A percentile compares a stretch with the other conserved stretches of the same genome.
These are phyloP conservation scores for Sminthurinus aureus DNA, from an alignment of 2,888 invertebrate species.

Conservation along the genomic window DNA sequence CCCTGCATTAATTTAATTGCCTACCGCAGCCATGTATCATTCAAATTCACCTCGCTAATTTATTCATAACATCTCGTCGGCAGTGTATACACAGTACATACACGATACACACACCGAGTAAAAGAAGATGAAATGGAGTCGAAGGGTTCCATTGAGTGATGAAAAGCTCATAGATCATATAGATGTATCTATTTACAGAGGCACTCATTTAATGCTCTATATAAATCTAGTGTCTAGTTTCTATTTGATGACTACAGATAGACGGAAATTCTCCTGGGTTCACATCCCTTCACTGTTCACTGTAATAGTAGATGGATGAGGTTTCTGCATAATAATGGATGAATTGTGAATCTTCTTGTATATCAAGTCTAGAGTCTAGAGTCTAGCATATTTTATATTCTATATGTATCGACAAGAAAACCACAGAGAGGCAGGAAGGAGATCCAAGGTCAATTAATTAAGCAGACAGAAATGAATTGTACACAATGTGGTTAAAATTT, in stretches of 20 bases:
- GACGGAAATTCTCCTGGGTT: too few relatives aligned
- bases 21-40: constrained; percentile 15
- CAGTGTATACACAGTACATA: too few relatives aligned
- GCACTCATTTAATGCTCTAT: not conserved
- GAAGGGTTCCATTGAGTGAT: too few relatives aligned
- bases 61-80: constrained; percentile 7
- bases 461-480: constrained; percentile 24
- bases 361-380: not conserved
- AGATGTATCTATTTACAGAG: not conserved
- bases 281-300: too few relatives aligned
- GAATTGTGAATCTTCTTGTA: not conserved
- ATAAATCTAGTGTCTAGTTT: not conserved
- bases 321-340: not conserved
- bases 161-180: too few relatives aligned
- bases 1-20: constrained; percentile 28
- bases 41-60: constrained; percentile 7
- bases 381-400: not conserved
- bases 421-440: not conserved
- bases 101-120: too few relatives aligned
- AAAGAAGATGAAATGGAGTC: too few relatives aligned
- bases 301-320: too few relatives aligned
- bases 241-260: too few relatives aligned
- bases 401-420: not conserved
- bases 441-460: constrained; percentile 35
- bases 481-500: constrained; percentile 6